Conservation (phyloP, 1,140 invertebrate species). For the Aricia agestis region DNA sequence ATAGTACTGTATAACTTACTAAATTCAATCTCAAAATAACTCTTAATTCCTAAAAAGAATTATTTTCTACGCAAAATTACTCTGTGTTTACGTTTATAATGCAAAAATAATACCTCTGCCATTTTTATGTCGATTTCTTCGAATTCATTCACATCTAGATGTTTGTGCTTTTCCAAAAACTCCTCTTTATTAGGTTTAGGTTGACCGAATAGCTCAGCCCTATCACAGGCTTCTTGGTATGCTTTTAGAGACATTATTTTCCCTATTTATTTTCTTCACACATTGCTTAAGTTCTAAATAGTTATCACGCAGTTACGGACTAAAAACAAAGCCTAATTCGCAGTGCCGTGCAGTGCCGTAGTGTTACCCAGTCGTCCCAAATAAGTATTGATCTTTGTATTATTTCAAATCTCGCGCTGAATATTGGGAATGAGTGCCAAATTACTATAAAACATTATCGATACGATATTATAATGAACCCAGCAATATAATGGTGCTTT, state of each 20-base stretch:
- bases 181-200: conserved; percentile 80
- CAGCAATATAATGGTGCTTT: too few species aligned
- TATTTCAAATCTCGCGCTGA: neutral
- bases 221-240: conserved; percentile 83
- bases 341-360: neutral
- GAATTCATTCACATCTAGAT: conserved; percentile 64
- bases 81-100: too few species aligned
- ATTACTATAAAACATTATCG: too few species aligned
- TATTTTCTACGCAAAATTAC: too few species aligned
- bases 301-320: neutral
- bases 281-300: neutral
- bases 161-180: conserved; percentile 77
- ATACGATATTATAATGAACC: too few species aligned
- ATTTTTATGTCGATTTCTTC: conserved; percentile 73
- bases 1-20: too few species aligned
- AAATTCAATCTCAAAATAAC: too few species aligned
- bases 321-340: neutral
- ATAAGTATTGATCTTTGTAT: neutral
- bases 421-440: neutral
- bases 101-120: conserved; percentile 57
- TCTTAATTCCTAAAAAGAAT: too few species aligned
- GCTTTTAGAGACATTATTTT: conserved; percentile 77
- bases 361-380: neutral
- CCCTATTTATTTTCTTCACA: conserved; percentile 11
- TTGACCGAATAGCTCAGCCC: conserved; percentile 84